phyloP scores from a whole-genome alignment of 1,140 invertebrate species.

The Galleria mellonella region DNA sequence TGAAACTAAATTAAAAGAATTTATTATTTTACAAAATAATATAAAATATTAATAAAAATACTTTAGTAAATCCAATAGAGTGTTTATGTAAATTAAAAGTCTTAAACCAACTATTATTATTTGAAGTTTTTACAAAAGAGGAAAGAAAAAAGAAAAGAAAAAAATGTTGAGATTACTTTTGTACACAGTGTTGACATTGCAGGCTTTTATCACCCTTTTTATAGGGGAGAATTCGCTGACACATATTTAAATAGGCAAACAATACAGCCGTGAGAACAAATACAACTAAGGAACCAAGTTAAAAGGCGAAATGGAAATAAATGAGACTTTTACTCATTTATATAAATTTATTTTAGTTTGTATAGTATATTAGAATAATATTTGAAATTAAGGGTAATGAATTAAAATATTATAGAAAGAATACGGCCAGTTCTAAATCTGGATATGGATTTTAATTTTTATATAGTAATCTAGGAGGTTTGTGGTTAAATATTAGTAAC shows the following conservation, averaged over 20 bases:
- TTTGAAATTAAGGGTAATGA: not conserved
- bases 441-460: too few species aligned
- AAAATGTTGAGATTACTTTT: constrained; percentile 64
- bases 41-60: too few species aligned
- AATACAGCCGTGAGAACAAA: constrained; percentile 41
- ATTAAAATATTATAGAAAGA: not conserved
- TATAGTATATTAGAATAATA: not conserved
- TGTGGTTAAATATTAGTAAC: too few species aligned
- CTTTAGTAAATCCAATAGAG: too few species aligned
- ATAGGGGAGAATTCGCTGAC: constrained; percentile 56
- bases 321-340: constrained; percentile 4
- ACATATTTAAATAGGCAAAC: constrained; percentile 70
- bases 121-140: constrained; percentile 1
- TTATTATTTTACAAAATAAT: too few species aligned
- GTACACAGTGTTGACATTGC: constrained; percentile 62
- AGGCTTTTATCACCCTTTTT: constrained; percentile 69
- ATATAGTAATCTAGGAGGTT: too few species aligned
- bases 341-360: not conserved
- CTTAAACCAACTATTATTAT: not conserved
- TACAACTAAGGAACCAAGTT: constrained; percentile 20
- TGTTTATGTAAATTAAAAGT: too few species aligned
- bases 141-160: constrained; percentile 32
- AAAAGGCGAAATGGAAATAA: constrained; percentile 16
- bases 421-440: too few species aligned
- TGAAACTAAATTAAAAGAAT: too few species aligned